These are phyloP conservation scores for Tipula helvola DNA, from an alignment of 2,888 invertebrate species.

Conservation along the genomic window DNA sequence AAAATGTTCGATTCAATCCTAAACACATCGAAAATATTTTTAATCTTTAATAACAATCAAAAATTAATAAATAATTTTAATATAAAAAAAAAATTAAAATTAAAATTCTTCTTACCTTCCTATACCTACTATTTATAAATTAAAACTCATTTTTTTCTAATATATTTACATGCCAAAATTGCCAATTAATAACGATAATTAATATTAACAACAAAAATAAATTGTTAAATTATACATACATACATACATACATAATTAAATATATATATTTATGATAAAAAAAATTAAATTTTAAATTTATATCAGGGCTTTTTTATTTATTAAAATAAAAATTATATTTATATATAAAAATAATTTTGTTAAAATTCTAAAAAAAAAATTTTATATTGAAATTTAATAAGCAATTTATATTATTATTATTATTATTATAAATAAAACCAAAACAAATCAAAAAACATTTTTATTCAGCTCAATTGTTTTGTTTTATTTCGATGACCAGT, in stretches of 20 bases:
- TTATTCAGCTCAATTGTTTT: background rate
- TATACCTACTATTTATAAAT: background rate
- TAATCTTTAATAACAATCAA: background rate
- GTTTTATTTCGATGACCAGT: background rate
- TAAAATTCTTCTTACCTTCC: background rate
- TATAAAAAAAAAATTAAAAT: background rate
- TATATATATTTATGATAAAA: background rate
- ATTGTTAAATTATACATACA: background rate
- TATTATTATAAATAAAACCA: background rate
- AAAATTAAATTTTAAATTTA: background rate
- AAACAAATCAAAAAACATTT: background rate
- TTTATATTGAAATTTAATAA: background rate
- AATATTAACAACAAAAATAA: background rate
- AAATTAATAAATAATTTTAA: background rate
- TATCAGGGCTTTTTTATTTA: conserved; percentile 4
- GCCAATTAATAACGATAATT: background rate
- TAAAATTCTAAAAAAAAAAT: background rate
- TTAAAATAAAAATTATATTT: background rate
- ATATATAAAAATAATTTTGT: background rate
- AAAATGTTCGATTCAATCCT: background rate
- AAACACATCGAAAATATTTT: background rate
- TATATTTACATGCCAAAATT: background rate
- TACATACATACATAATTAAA: background rate
- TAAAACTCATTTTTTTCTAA: background rate
- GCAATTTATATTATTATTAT: background rate